A percentile compares a stretch with the other conserved stretches of the same genome.
Conservation (phyloP, 2,797 vertebrate species). For the Naso thynnoides region DNA sequence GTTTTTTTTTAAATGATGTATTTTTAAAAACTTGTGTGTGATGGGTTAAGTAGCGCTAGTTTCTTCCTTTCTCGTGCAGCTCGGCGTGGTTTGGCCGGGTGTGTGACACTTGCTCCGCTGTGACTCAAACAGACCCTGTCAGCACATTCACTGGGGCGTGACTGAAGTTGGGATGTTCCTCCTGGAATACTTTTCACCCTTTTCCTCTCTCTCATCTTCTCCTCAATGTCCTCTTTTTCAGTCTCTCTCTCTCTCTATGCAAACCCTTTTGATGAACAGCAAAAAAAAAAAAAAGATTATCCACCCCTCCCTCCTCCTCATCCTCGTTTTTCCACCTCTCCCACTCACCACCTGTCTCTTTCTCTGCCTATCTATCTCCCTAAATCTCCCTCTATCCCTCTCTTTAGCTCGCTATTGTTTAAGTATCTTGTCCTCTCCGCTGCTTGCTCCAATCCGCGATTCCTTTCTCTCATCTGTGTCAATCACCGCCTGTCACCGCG, state of each 20-base stretch:
- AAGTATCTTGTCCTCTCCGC: constrained; percentile 44
- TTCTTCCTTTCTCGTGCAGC: constrained; percentile 43
- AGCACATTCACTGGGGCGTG: constrained; percentile 76
- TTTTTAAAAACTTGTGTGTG: constrained; percentile 28
- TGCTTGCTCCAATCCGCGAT: constrained; percentile 44
- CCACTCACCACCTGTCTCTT: constrained; percentile 76
- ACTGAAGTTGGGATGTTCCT: constrained; percentile 74
- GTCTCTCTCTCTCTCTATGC: constrained; percentile 20
- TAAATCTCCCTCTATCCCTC: constrained; percentile 61
- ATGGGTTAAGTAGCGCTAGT: constrained; percentile 34
- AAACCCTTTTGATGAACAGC: constrained; percentile 53
- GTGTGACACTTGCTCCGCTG: constrained; percentile 65
- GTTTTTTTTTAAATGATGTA: neutral
- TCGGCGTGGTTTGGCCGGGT: constrained; percentile 47
- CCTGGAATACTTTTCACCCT: constrained; percentile 60
- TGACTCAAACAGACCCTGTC: constrained; percentile 75
- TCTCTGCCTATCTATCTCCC: constrained; percentile 49
- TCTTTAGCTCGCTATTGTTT: constrained; percentile 67
- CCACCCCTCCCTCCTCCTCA: constrained; percentile 20
- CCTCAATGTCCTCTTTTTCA: constrained; percentile 15
- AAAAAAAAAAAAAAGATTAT: constrained; percentile 37
- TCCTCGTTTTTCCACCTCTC: constrained; percentile 63
- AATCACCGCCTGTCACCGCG: constrained; percentile 78
- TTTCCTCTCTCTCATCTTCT: constrained; percentile 40
- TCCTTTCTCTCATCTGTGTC: constrained; percentile 74